phyloP scores from a whole-genome alignment of 2,888 invertebrate species.

The Zootermopsis nevadensis region DNA sequence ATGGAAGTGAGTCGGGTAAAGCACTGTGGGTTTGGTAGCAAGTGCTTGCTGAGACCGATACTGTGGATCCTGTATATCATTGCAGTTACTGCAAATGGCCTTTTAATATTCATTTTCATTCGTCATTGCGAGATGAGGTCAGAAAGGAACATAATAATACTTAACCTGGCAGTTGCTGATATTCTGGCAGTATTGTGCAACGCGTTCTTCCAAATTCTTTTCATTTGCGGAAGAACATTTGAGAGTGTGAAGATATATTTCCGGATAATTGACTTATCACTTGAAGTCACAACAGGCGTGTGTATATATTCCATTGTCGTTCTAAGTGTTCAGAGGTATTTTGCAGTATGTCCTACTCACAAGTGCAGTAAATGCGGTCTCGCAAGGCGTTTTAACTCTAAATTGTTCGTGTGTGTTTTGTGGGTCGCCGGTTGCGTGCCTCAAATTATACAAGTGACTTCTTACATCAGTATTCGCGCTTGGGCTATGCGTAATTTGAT shows the following conservation, averaged over 20 bases:
- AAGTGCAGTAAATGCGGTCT: background rate
- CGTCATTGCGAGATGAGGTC: background rate
- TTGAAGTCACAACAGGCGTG: background rate
- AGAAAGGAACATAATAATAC: background rate
- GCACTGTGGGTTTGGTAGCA: no score
- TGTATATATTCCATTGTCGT: background rate
- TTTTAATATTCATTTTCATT: background rate
- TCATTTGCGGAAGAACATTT: background rate
- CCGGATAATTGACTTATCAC: background rate
- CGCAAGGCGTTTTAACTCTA: background rate
- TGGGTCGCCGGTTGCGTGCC: background rate
- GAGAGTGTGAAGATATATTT: background rate
- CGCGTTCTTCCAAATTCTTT: background rate
- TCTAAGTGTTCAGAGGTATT: background rate
- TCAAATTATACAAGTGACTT: background rate
- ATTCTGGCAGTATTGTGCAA: background rate
- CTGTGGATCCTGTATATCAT: background rate
- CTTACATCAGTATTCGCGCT: background rate
- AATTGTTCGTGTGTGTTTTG: background rate
- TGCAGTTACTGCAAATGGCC: background rate
- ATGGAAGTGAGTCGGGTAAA: no score
- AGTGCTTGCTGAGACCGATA: no score
- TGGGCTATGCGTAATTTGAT: background rate
- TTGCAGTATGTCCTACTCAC: background rate
- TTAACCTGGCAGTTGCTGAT: background rate